phyloP scores from a whole-genome alignment of 2,797 vertebrate species.

The Sternotherus odoratus region DNA sequence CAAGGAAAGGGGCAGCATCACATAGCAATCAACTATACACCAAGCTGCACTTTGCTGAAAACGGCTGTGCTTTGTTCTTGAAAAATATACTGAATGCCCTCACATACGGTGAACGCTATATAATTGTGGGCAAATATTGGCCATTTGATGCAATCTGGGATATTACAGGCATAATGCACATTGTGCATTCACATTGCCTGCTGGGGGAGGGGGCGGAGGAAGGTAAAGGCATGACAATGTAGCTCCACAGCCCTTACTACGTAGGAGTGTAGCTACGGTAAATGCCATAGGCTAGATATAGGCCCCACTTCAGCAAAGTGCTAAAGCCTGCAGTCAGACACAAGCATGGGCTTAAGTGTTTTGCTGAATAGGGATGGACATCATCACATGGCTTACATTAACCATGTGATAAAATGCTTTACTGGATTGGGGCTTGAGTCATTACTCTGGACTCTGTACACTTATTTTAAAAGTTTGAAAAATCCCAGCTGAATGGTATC shows the following conservation, averaged over 20 bases:
- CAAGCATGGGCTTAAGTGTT: neutral
- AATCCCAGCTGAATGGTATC: neutral
- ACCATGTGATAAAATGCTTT: neutral
- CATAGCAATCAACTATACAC: neutral
- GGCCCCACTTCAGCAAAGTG: neutral
- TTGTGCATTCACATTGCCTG: neutral
- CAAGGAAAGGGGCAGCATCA: neutral
- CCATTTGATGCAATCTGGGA: neutral
- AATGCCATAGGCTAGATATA: neutral
- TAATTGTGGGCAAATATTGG: neutral
- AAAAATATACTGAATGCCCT: neutral
- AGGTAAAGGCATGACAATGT: neutral
- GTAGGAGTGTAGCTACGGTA: neutral
- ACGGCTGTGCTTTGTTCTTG: neutral
- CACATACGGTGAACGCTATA: rapidly evolving
- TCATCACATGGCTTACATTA: neutral
- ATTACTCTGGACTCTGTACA: neutral
- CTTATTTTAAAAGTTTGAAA: neutral
- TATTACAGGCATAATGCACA: neutral
- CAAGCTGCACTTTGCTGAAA: neutral
- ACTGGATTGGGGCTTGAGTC: neutral
- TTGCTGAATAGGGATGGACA: neutral
- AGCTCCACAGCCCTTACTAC: neutral
- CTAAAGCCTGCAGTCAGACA: neutral
- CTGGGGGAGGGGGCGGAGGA: neutral